These are phyloP conservation scores for Coptodon bakossiorum DNA, from an alignment of 2,113 vertebrate genomes.

Conservation along the genomic window DNA sequence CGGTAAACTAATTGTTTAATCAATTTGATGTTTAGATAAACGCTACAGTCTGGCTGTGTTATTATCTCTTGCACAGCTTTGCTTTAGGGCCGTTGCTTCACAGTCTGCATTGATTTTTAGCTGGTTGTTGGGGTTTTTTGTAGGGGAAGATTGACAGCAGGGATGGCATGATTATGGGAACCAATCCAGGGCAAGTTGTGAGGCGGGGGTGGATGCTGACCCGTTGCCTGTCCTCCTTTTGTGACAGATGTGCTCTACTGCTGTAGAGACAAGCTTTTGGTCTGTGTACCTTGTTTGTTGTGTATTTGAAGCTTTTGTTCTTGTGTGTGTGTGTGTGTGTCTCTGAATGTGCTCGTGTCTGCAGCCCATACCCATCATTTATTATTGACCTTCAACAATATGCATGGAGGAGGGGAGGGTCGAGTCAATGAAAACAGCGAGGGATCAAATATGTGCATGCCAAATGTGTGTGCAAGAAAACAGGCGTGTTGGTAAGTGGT, in stretches of 20 bases:
- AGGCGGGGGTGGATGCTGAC: not conserved
- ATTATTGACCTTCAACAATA: conserved; percentile 43
- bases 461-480: not conserved
- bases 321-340: not conserved
- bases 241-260: conserved; percentile 16
- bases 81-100: not conserved
- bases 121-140: not conserved
- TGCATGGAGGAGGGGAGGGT: not conserved
- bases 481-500: not conserved
- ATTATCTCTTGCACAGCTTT: not conserved
- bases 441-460: not conserved
- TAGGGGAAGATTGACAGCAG: not conserved
- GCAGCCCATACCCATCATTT: conserved; percentile 32
- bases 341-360: not conserved
- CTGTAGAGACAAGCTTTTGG: not conserved
- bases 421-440: conserved; percentile 6
- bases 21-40: conserved; percentile 12
- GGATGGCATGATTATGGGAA: not conserved
- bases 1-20: conserved; percentile 35
- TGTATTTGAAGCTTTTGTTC: conserved; percentile 3
- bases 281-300: not conserved
- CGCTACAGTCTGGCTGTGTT: not conserved
- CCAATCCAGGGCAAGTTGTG: not conserved
- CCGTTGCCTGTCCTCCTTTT: not conserved
- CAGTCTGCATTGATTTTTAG: not conserved